Evolutionary conservation across 2,888 invertebrate genomes (phyloP).

Genomic region (Labia minor): DNA sequence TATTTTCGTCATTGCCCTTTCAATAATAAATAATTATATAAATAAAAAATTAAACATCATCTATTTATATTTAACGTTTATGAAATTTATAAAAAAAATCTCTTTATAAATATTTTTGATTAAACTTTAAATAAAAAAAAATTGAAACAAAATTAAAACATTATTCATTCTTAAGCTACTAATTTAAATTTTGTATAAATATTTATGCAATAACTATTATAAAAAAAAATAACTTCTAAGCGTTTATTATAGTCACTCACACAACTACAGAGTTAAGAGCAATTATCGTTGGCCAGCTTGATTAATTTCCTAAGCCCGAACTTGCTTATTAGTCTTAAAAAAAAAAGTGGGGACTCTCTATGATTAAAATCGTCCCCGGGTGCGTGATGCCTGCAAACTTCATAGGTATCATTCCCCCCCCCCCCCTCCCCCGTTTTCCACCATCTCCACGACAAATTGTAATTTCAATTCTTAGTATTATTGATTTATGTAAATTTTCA

Average conservation of each 20-base stretch:
- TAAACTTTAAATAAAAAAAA: too few relatives aligned
- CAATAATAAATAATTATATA: too few relatives aligned
- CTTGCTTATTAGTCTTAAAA: background rate
- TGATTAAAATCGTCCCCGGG: background rate
- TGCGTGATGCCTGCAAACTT: background rate
- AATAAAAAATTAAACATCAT: too few relatives aligned
- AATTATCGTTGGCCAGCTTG: background rate
- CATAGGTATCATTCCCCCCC: too few relatives aligned
- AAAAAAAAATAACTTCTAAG: background rate
- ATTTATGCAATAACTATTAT: constrained; percentile 4
- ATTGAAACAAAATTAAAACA: background rate
- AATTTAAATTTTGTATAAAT: background rate
- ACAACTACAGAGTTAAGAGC: background rate
- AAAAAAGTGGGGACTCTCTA: background rate
- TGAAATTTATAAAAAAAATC: too few relatives aligned
- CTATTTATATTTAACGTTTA: too few relatives aligned
- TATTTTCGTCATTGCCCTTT: too few relatives aligned
- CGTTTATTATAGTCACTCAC: background rate
- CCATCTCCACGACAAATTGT: too few relatives aligned
- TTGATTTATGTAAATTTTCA: too few relatives aligned
- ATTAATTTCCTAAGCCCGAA: background rate
- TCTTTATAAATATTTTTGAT: too few relatives aligned
- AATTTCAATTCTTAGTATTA: too few relatives aligned
- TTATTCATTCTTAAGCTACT: constrained; percentile 6
- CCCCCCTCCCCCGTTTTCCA: too few relatives aligned